Percentiles rank a stretch among this genome's conserved stretches.
Evolutionary conservation across 2,113 vertebrate genomes (phyloP).

Genomic region (Gnathonemus echidnorhynchus): DNA sequence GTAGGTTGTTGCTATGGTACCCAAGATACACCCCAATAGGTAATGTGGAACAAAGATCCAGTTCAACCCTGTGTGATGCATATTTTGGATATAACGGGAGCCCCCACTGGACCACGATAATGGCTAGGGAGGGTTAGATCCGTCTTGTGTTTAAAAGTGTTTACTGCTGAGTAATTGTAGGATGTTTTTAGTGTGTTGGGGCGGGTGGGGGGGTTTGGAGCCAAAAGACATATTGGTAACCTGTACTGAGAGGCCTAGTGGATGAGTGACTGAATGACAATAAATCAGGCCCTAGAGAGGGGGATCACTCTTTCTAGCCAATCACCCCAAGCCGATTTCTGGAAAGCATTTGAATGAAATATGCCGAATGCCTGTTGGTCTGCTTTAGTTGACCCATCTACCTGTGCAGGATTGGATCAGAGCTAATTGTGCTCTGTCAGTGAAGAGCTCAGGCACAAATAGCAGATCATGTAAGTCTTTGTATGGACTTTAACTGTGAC

Average conservation of each 20-base stretch:
- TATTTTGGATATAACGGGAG: neutral
- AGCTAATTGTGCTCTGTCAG: neutral
- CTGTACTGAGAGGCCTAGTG: neutral
- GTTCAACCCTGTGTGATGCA: neutral
- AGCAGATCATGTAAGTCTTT: neutral
- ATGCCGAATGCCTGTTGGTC: neutral
- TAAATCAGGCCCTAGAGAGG: neutral
- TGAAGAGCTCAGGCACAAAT: neutral
- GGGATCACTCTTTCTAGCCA: neutral
- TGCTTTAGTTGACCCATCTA: neutral
- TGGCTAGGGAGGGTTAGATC: neutral
- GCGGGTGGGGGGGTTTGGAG: neutral
- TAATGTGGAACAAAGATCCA: neutral
- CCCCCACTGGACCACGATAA: neutral
- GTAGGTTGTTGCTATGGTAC: constrained; percentile 16
- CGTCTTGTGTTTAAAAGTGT: neutral
- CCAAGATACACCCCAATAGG: neutral
- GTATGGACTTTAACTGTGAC: neutral
- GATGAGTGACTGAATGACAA: neutral
- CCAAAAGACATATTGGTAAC: neutral
- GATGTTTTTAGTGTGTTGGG: neutral
- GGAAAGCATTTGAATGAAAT: neutral
- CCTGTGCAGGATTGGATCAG: neutral
- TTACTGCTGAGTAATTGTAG: neutral
- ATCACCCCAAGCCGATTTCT: neutral